phyloP scores from a whole-genome alignment of 2,113 vertebrate genomes.

The Pedetes capensis region DNA sequence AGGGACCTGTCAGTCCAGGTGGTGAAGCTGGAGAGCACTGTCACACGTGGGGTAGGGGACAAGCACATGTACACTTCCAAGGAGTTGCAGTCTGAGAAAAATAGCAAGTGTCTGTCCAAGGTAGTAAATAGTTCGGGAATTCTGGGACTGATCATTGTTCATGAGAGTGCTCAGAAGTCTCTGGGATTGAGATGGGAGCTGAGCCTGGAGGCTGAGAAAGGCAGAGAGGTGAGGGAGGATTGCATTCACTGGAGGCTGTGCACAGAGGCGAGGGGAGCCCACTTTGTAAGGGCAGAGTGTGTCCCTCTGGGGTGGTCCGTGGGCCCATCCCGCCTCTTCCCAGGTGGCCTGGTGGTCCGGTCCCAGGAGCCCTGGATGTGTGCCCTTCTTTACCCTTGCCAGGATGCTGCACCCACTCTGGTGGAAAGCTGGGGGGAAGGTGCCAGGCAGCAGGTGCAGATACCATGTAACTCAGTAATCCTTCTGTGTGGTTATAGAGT shows the following conservation, averaged over 20 bases:
- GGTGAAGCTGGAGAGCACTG: not conserved
- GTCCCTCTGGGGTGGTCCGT: not conserved
- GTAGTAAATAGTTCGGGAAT: not conserved
- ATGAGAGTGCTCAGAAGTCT: rapidly evolving
- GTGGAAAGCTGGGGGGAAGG: not conserved
- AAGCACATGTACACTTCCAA: no score
- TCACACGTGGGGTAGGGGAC: no score
- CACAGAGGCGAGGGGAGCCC: not conserved
- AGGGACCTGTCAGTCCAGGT: not conserved
- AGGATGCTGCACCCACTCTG: rapidly evolving
- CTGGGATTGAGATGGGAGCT: not conserved
- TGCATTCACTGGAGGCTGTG: rapidly evolving
- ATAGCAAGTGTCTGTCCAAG: rapidly evolving
- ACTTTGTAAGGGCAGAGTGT: not conserved
- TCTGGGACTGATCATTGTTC: not conserved
- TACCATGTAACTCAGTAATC: not conserved
- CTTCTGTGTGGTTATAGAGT: not conserved
- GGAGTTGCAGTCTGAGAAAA: not conserved
- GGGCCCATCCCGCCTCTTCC: not conserved
- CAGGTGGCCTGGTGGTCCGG: not conserved
- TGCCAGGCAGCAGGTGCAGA: not conserved
- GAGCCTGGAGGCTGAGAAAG: not conserved
- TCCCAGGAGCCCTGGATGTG: no score
- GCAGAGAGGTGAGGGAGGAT: no score
- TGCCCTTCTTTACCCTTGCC: not conserved